phyloP scores from a whole-genome alignment of 2,113 vertebrate genomes.

The Poeciliopsis occidentalis region DNA sequence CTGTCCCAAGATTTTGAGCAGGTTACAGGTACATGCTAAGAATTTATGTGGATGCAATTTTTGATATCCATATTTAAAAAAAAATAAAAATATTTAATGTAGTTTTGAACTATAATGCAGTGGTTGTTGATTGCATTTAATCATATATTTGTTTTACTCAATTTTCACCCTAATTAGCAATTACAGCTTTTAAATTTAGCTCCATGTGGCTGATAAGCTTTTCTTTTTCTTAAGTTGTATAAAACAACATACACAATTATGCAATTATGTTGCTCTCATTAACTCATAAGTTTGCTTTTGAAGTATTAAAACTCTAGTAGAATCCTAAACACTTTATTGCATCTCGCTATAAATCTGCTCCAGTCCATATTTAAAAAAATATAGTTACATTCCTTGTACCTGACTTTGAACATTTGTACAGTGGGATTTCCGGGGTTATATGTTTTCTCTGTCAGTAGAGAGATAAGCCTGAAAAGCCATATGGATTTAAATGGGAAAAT shows the following conservation, averaged over 20 bases:
- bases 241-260: neutral
- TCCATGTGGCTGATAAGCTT: neutral
- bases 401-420: conserved; percentile 7
- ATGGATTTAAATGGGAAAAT: conserved; percentile 47
- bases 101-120: neutral
- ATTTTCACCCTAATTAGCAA: neutral
- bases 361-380: neutral
- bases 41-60: neutral
- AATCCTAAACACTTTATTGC: neutral
- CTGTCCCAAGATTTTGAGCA: too few species aligned
- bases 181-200: neutral
- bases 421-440: conserved; percentile 8
- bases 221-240: neutral
- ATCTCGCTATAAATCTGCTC: neutral
- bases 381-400: neutral
- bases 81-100: neutral
- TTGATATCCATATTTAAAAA: too few species aligned
- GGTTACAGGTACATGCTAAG: neutral
- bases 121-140: neutral
- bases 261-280: neutral
- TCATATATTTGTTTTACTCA: neutral
- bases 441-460: conserved; percentile 32
- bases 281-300: neutral
- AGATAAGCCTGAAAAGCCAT: conserved; percentile 41
- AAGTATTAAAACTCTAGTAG: neutral